Evolutionary conservation across 2,113 vertebrate species (phyloP), one percentile per base, ranked within the genome.

Genomic region (Numida meleagris): DNA sequence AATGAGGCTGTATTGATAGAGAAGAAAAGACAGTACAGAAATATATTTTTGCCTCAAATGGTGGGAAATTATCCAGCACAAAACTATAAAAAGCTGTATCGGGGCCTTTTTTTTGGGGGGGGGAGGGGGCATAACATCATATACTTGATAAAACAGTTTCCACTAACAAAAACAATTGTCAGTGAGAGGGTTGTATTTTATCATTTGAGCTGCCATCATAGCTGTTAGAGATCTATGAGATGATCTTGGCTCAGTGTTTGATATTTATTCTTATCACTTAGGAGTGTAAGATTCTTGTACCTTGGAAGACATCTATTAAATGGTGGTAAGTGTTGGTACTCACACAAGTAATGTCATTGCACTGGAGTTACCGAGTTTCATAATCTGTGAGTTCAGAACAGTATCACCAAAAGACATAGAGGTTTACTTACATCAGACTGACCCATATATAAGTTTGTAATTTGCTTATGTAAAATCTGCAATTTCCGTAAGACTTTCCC

Each of bases 221-320:
- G 38, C 43, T 82, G 38, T 61, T 63, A 86, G 78, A 75, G 10
- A 75, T 81, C 42, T 91, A 63, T 78, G 59, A 85, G 79, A 74
- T 45, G 73, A 34, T 43, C 72, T 77, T 81, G 59, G 40, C 16
- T 90, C 24, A 46, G 27, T 61, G 31, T 78, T 90, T 93, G 65
- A 38, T 75, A 82, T 95, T 93, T 86, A 68, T 57, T 91, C 68
- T 77, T 91, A 65, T 50, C 23, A 46, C 36, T 83, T 86, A 75
- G 36, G 48, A 83, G 11, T 27, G 88, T 72, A 65, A 86, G 48
- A 81, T 82, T 43, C 51, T 83, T 43, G 1, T 88, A 11, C 61
- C 85, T 91, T 79, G 58, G 45, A 90, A 95, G 58, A 65, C 9
- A 31, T 48, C 79, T 93, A 48, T 29, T 82, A 66, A 90, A 33